Evolutionary conservation across 2,888 invertebrate species (phyloP).

Genomic region (Pandemis corylana): DNA sequence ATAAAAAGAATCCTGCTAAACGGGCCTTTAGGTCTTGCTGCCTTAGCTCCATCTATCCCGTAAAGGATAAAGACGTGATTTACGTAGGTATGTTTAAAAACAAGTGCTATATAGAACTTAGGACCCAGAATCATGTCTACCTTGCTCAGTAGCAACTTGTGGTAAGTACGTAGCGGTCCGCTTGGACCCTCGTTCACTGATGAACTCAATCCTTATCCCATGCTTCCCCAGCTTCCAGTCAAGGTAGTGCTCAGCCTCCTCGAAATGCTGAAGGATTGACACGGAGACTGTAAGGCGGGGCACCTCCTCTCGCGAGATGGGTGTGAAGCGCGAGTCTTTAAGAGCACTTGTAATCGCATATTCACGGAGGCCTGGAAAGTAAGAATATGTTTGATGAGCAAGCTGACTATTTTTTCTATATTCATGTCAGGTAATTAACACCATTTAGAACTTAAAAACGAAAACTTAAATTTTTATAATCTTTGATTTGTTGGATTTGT

Average conservation of each 20-base stretch:
- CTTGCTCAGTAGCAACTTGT: slow-evolving; percentile 99
- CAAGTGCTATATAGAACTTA: no score
- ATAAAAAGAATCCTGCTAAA: no score
- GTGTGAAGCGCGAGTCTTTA: slow-evolving; percentile 98
- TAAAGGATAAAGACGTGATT: no score
- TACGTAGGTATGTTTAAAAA: no score
- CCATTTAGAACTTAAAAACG: no score
- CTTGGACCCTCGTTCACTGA: slow-evolving; percentile 96
- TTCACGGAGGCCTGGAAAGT: slow-evolving; percentile 91
- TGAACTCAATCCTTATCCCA: slow-evolving; percentile 99
- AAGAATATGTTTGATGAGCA: background rate
- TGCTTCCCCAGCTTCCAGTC: slow-evolving; percentile 99
- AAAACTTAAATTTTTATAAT: no score
- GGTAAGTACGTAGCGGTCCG: slow-evolving; percentile 99
- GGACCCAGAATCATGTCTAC: slow-evolving; percentile 74
- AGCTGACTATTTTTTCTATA: no score
- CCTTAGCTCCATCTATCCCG: no score
- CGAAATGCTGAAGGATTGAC: slow-evolving; percentile 97
- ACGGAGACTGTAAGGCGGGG: slow-evolving; percentile 97
- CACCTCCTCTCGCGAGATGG: slow-evolving; percentile 97
- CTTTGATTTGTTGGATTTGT: no score
- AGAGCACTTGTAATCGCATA: slow-evolving; percentile 99
- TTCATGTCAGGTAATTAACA: no score
- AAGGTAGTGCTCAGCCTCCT: slow-evolving; percentile 96
- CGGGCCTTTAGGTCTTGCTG: no score